Evolutionary conservation across 2,113 vertebrate genomes (phyloP), one percentile per base, ranked within the genome.

Genomic region (Pelusios castaneus): DNA sequence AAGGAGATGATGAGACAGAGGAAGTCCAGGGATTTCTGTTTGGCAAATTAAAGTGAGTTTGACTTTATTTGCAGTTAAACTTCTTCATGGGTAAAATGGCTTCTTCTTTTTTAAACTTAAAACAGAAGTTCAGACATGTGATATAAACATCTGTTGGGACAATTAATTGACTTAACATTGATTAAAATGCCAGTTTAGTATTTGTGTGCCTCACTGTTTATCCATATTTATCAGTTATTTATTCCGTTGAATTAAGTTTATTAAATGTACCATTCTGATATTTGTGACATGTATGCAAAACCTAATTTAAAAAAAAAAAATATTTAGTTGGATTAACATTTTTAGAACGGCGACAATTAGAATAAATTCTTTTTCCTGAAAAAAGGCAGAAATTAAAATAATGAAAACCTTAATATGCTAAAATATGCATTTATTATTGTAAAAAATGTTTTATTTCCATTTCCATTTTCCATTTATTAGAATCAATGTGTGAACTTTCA

Each of bases 21-120:
- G 99, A 99, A 93, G 97, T 99, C 52, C 99, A 99, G 95, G 99
- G 99, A 80, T 99, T 99, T 97, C 93, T 99, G 84, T 99, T 99
- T 97, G 97, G 97, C 63, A 99, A 98, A 83, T 97, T 99, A 92
- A 99, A 98, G 99, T 99, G 97, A 98, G 99, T 97, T 47, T 83
- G 41, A 45, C 76, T 70, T 9, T 91, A 94, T 55, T 85, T 93
- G 25, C 12, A 87, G 12, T 47, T 85, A 27, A 88, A 67, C 4
- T 60, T 45, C 41, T 83, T 45, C 4, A 0, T 87, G 94, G 91
- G 10, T 73, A 82, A 78, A 89, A 56, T 17, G 77, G 47, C 82
- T 78, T 29, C 47, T 47, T 47, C 47, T 51, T 56, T 96, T 83
- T 75, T 79, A 54, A 88, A 79, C 25, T 14, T 43, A 21, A 95